Base-by-base conservation (phyloP, 2,888 invertebrate species). In the Sylvicola cinctus region DNA sequence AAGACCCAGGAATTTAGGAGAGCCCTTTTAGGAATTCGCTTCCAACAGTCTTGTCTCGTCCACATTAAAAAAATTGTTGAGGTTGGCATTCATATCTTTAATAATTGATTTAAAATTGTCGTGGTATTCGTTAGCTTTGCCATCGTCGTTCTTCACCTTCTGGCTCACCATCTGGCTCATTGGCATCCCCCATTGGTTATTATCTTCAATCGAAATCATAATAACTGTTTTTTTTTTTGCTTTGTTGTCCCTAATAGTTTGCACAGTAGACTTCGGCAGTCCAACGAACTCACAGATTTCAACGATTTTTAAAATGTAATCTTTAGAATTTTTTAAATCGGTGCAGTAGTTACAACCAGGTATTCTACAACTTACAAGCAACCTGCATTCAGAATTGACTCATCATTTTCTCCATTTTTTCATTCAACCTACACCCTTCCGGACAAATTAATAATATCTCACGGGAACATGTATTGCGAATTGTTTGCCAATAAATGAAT, bases 11-110 rank as follows among this genome's bases (percentile, higher is more conserved):
- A 32, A 20, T 17, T 32, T 32, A 17, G 16, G 43, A 41, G 27
- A 38, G 37, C 34, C 44, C 41, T 11, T 46, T 41, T 29, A 20
- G 46, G 44, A 42, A 46, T 43, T 41, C 41, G 40, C 29, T 43
- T 45, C 41, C 40, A 44, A 36, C 39, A 43, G 26, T 8, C 41
- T 40, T 2, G 40, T 41, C 29, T 41, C 43, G 25, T 40, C 38
- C 10, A 40, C 41, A 35, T 43, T 42, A n/a, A n/a, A n/a, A n/a
- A n/a, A n/a, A n/a, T n/a, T n/a, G n/a, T n/a, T n/a, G n/a, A n/a
- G n/a, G n/a, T n/a, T n/a, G n/a, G n/a, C n/a, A n/a, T n/a, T n/a
- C n/a, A n/a, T n/a, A n/a, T n/a, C n/a, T n/a, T n/a, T n/a, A 33
- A 38, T 38, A 35, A 38, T 36, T 40, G 38, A 34, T 23, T 40